Evolutionary conservation across 2,888 invertebrate species (phyloP), one percentile per base, ranked within the genome.

Genomic region (Xanthorhoe designata): DNA sequence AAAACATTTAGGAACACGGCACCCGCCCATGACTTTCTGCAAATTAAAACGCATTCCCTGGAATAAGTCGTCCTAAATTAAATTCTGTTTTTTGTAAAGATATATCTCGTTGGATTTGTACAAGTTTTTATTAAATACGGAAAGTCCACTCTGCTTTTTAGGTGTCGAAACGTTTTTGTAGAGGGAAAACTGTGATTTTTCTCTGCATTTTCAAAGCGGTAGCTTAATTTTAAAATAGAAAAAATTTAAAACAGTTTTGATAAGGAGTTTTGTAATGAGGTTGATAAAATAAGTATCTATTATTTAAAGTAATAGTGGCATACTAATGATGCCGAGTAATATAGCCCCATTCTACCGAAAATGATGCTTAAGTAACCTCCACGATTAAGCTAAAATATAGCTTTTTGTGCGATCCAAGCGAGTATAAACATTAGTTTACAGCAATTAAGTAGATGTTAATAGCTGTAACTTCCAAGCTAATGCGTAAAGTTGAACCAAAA

Each of bases 11-110:
- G 83, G 84, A 81, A 78, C 83, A 80, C 84, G 81, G 64, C 63
- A 60, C 68, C 82, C 83, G 87, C 87, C 90, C 89, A 86, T 89
- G 85, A 87, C 85, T 87, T 87, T 86, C 87, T 87, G 81, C 82
- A 87, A 91, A 91, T 89, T 89, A 90, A 89, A 79, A 77, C 66
- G 66, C 71, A 73, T 68, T 68, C 73, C 69, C 71, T 65, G 32
- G 64, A 68, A 68, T 68, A 64, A 68, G 68, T 64, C 57, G 64
- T 68, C 64, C 68, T 56, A 64, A 64, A 68, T 68, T 64, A 64
- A 68, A 68, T 68, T 68, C 61, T 64, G 68, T 68, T 64, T n/a
- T 68, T 68, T 68, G 68, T 57, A 57, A 61, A 64, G 57, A 68
- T 64, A 58, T 61, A 64, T 64, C 68, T 57, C 13, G 42, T 53